These are phyloP conservation scores for Catamblyrhynchus diadema DNA, from an alignment of 2,797 vertebrate genomes.

Conservation along the genomic window DNA sequence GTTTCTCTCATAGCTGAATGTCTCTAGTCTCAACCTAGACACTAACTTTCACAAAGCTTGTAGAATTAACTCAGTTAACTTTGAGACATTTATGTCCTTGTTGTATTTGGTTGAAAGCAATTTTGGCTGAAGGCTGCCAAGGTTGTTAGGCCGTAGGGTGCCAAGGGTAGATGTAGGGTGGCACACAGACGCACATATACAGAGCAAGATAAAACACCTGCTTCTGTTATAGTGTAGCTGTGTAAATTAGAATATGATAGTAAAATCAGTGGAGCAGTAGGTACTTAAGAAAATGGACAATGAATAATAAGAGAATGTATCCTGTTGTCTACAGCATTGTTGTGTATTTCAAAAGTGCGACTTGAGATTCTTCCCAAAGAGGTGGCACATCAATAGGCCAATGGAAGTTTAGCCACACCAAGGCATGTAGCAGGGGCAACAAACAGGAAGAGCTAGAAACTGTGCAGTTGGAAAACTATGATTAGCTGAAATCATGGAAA, in stretches of 20 bases:
- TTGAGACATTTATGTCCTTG: not conserved
- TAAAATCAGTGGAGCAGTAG: not conserved
- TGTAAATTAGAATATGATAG: not conserved
- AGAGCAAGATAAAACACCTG: not conserved
- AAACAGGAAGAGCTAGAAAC: not conserved
- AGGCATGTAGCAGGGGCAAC: not conserved
- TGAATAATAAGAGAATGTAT: not conserved
- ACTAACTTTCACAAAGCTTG: not conserved
- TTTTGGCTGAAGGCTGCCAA: not conserved
- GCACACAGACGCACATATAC: not conserved
- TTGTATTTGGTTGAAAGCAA: not conserved
- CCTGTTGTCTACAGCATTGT: not conserved
- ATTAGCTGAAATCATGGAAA: not conserved
- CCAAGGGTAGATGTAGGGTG: not conserved
- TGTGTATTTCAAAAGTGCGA: not conserved
- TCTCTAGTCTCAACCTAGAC: not conserved
- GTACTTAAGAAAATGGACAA: not conserved
- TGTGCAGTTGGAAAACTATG: not conserved
- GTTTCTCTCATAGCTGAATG: not conserved
- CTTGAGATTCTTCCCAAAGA: not conserved
- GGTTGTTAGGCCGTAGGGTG: not conserved
- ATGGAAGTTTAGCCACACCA: not conserved
- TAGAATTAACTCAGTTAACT: not conserved
- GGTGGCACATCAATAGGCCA: not conserved
- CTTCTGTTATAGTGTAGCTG: not conserved